phyloP scores from a whole-genome alignment of 1,140 invertebrate genomes.

The Brachionus calyciflorus region DNA sequence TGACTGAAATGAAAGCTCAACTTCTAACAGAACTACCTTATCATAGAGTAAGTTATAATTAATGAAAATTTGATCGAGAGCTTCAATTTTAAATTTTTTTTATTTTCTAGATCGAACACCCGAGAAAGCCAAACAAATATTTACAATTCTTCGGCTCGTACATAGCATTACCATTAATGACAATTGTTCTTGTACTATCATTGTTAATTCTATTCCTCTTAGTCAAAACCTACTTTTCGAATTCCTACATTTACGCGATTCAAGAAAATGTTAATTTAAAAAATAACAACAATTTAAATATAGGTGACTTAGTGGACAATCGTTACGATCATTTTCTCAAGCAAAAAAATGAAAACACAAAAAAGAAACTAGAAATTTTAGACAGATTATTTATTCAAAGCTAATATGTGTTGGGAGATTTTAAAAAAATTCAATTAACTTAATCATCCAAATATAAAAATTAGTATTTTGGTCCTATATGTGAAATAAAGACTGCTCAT shows the following conservation, averaged over 20 bases:
- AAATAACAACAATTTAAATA: conserved; percentile 4
- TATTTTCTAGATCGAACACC: conserved; percentile 18
- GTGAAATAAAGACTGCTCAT: too few relatives aligned
- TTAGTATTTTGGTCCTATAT: too few relatives aligned
- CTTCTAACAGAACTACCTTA: conserved; percentile 29
- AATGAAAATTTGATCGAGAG: too few relatives aligned
- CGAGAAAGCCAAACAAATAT: conserved; percentile 35
- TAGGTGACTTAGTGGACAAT: conserved; percentile 17
- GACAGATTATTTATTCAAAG: too few relatives aligned
- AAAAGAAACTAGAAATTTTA: too few relatives aligned
- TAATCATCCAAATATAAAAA: too few relatives aligned
- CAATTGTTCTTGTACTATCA: conserved; percentile 31
- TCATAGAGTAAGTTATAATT: conserved; percentile 16
- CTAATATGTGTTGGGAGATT: too few relatives aligned
- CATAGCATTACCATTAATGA: conserved; percentile 46
- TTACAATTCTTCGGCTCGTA: conserved; percentile 43
- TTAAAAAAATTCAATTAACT: too few relatives aligned
- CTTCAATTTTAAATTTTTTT: neutral
- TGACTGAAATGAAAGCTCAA: conserved; percentile 46
- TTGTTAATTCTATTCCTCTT: conserved; percentile 28
- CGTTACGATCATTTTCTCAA: conserved; percentile 32
- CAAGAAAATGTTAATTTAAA: conserved; percentile 12
- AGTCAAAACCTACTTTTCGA: conserved; percentile 45
- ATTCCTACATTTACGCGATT: conserved; percentile 37
- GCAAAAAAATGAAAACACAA: neutral